Percentiles rank a stretch among this genome's conserved stretches.
These are phyloP conservation scores for Austrolebias charrua DNA, from an alignment of 2,797 vertebrate genomes.

Conservation along the genomic window DNA sequence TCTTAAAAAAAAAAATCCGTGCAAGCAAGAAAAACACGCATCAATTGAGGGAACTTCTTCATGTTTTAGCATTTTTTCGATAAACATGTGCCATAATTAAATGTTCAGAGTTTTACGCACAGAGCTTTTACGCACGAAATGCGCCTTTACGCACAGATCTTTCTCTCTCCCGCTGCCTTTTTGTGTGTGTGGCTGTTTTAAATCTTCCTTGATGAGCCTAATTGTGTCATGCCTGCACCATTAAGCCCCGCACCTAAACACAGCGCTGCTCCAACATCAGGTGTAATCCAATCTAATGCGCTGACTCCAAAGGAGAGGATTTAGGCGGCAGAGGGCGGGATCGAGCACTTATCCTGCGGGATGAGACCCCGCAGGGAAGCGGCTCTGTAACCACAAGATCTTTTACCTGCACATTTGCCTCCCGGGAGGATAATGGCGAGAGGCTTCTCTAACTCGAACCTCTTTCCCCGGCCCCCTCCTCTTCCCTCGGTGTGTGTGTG, in stretches of 20 bases:
- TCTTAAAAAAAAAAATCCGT: background rate
- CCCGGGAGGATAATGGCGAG: slow-evolving; percentile 64
- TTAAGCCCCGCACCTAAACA: slow-evolving; percentile 63
- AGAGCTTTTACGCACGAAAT: slow-evolving; percentile 38
- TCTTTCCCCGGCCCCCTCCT: background rate
- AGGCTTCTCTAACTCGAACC: slow-evolving; percentile 38
- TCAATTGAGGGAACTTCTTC: background rate
- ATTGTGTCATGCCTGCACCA: slow-evolving; percentile 66
- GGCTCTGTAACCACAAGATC: slow-evolving; percentile 68
- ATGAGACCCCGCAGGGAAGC: slow-evolving; percentile 70
- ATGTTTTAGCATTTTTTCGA: background rate
- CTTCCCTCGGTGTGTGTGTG: background rate
- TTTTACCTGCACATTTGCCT: slow-evolving; percentile 75
- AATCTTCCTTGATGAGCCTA: slow-evolving; percentile 64
- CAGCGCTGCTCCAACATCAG: slow-evolving; percentile 70
- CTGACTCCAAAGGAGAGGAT: slow-evolving; percentile 68
- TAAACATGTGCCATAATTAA: background rate
- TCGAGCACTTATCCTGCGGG: slow-evolving; percentile 61
- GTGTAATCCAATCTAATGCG: slow-evolving; percentile 85
- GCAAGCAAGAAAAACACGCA: too few species aligned
- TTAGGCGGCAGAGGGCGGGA: slow-evolving; percentile 78
- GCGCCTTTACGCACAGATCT: slow-evolving; percentile 44
- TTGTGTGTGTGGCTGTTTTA: slow-evolving; percentile 25
- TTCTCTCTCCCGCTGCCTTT: background rate
- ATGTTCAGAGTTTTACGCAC: background rate